Base-by-base conservation (phyloP, 2,797 vertebrate species). In the Furcifer pardalis region DNA sequence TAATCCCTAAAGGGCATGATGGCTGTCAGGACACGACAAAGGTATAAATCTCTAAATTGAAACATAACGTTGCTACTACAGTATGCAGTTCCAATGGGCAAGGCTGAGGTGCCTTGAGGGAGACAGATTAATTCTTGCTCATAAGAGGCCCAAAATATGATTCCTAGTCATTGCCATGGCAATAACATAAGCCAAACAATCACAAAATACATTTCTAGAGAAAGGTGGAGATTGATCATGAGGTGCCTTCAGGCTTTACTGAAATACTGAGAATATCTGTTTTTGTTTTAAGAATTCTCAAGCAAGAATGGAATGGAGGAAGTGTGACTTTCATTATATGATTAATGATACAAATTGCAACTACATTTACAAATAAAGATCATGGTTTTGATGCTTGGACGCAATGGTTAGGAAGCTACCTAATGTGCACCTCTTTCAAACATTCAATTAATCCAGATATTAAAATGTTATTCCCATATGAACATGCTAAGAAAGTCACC, bases 31-130 rank as follows among this genome's bases (percentile, higher is more conserved):
- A 74, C 80, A 23, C 21, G 74, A 78, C 65, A 85, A 73, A 91
- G 76, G 83, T 84, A 79, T 63, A 90, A 92, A 94, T 90, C 88
- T 81, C 68, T 7, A 74, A 66, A 82, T 79, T 80, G 44, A 87
- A 1, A 23, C 44, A 82, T 81, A 32, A 79, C 79, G 59, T 1
- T 73, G 87, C 86, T 72, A 66, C 60, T 79, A 76, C 49, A 88
- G 56, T 71, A 78, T 40, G 7, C 0, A 52, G 81, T 75, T 40
- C 84, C 60, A 56, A 66, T 82, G 44, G 44, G 3, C 5, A 81
- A 15, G 2, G 30, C 60, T 77, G 32, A 82, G 81, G 86, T 73
- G 65, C 68, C 76, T 82, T 79, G 35, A 86, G 71, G 1, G 84
- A 37, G 40, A 89, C 13, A 46, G 1, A 86, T 89, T 77, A 35